Conservation (phyloP, 2,797 vertebrate species). For the Petrocephalus schoutedeni region DNA sequence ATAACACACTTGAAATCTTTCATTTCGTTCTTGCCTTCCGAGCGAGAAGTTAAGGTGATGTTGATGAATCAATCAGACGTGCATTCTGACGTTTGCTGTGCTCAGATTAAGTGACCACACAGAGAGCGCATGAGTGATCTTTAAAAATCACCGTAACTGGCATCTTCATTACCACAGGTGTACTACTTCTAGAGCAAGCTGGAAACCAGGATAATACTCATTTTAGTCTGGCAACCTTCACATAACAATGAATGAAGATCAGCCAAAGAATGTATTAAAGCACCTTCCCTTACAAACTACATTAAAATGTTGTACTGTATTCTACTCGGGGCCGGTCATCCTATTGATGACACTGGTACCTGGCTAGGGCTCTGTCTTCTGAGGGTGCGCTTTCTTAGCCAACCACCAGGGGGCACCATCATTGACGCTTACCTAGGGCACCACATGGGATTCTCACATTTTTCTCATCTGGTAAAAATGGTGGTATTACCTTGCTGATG, state of each 20-base stretch:
- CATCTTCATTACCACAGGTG: not conserved
- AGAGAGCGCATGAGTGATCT: not conserved
- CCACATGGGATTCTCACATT: not conserved
- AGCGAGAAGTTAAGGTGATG: not conserved
- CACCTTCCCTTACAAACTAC: not conserved
- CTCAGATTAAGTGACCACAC: not conserved
- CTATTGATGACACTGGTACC: too few relatives aligned
- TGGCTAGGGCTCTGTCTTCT: not conserved
- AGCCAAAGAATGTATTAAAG: not conserved
- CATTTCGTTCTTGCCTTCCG: not conserved
- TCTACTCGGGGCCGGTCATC: too few relatives aligned
- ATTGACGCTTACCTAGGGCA: not conserved
- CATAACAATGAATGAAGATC: not conserved
- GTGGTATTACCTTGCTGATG: not conserved
- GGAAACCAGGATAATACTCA: not conserved
- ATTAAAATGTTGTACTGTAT: not conserved
- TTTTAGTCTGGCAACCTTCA: not conserved
- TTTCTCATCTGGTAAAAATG: not conserved
- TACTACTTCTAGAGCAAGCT: not conserved
- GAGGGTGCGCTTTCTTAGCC: not conserved
- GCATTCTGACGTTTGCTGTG: not conserved
- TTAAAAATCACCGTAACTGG: not conserved
- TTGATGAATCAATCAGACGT: not conserved
- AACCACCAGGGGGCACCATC: not conserved
- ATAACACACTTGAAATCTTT: not conserved